Conservation (phyloP, 2,113 vertebrate genomes). For the Prunella fulvescens region DNA sequence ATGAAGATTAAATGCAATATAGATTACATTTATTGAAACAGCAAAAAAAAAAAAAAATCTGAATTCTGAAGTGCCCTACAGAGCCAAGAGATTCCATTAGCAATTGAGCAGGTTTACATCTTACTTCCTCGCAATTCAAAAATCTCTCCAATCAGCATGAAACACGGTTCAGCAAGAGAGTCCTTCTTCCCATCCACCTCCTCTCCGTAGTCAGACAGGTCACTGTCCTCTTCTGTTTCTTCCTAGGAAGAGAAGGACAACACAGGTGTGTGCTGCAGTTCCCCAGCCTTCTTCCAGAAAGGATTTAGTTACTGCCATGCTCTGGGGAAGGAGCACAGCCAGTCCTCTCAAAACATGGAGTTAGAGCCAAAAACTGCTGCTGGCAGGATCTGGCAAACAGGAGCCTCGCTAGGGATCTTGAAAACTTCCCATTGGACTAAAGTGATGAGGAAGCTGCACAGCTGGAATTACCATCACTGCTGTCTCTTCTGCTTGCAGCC, state of each 20-base stretch:
- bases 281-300: neutral
- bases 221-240: constrained; percentile 86
- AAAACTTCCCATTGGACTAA: neutral
- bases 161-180: constrained; percentile 93
- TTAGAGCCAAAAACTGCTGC: neutral
- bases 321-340: neutral
- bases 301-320: neutral
- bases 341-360: neutral
- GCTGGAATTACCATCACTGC: neutral
- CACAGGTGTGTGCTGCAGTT: neutral
- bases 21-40: neutral
- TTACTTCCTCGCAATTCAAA: constrained; percentile 98
- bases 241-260: constrained; percentile 64
- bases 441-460: neutral
- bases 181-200: constrained; percentile 89
- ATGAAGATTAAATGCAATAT: neutral
- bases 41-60: neutral
- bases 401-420: neutral
- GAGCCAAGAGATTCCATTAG: neutral
- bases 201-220: constrained; percentile 91
- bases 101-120: constrained; percentile 22
- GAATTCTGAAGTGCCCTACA: neutral
- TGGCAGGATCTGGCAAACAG: neutral
- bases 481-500: neutral
- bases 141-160: constrained; percentile 98